Evolutionary conservation across 1,140 invertebrate genomes (phyloP), one percentile per base, ranked within the genome.

Genomic region (Grapholita molesta): DNA sequence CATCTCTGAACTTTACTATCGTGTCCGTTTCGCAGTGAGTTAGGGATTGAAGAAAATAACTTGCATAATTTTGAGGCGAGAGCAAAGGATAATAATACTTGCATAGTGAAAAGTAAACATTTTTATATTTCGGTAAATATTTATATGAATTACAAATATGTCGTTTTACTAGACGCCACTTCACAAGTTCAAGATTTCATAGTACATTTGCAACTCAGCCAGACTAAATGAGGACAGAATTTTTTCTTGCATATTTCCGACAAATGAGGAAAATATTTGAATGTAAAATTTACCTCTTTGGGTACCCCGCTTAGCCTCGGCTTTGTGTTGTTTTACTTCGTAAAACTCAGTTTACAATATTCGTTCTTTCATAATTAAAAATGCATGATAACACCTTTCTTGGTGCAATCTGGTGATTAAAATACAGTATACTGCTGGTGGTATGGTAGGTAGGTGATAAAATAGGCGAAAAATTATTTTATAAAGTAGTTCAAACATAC

Each of bases 221-320:
- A 7, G 18, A 21, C 9, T 48, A 48, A 48, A 48, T 21, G 42
- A 48, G 42, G 42, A 48, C 42, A 48, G 38, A 0, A 21, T 42
- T 48, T 48, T 5, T 48, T 48, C 42, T 15, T 48, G 42, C 42
- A 48, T 48, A 48, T 48, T 48, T 48, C 15, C 15, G 21, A 48
- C 42, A 48, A 48, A 48, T 48, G 42, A 48, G 42, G 42, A 48
- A 48, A 48, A 55, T n/a, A 55, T 55, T 61, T 61, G 55, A 28
- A 61, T 28, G 24, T 32, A 61, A 61, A 55, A 30, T 61, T 32
- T 61, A 28, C 55, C 55, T 61, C 24, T 61, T 61, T 25, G 30
- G 55, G 55, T 61, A 28, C 32, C 25, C 55, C 55, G 25, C n/a
- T 61, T 30, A 61, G 55, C 25, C n/a, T 30, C 55, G 1, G 24